phyloP scores from a whole-genome alignment of 2,888 invertebrate genomes.

The Machimus rusticus region DNA sequence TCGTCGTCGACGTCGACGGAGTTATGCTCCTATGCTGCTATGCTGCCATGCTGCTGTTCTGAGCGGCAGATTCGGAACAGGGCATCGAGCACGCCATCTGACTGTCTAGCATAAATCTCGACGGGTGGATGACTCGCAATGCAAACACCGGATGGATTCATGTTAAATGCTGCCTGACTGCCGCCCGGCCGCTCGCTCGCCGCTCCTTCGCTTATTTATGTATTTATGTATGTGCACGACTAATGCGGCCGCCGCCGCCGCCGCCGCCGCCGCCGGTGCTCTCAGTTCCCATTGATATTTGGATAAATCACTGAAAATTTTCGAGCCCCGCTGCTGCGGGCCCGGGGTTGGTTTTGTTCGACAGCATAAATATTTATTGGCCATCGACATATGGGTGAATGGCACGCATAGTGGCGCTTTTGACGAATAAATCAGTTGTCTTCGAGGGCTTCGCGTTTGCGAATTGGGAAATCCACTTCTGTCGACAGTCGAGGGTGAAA shows the following conservation, averaged over 20 bases:
- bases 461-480: not conserved
- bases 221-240: not conserved
- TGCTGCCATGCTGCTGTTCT: not conserved
- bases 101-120: slow-evolving; percentile 31
- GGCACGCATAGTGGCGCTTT: not conserved
- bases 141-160: slow-evolving; percentile 35
- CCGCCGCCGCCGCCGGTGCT: not conserved
- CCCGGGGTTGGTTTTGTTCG: not conserved
- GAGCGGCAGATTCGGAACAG: not conserved
- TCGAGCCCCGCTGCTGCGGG: not conserved
- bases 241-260: not conserved
- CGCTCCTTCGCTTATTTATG: not conserved
- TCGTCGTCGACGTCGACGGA: not conserved
- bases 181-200: not conserved
- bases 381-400: not conserved
- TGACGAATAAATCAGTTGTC: not conserved
- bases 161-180: not conserved
- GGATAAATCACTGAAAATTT: not conserved
- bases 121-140: slow-evolving; percentile 21
- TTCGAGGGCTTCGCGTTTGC: not conserved
- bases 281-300: not conserved
- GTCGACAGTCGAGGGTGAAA: not conserved
- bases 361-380: not conserved
- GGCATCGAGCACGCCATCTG: not conserved
- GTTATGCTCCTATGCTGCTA: not conserved